phyloP scores from a whole-genome alignment of 2,113 vertebrate genomes.

The Calyptommatus sinebrachiatus region DNA sequence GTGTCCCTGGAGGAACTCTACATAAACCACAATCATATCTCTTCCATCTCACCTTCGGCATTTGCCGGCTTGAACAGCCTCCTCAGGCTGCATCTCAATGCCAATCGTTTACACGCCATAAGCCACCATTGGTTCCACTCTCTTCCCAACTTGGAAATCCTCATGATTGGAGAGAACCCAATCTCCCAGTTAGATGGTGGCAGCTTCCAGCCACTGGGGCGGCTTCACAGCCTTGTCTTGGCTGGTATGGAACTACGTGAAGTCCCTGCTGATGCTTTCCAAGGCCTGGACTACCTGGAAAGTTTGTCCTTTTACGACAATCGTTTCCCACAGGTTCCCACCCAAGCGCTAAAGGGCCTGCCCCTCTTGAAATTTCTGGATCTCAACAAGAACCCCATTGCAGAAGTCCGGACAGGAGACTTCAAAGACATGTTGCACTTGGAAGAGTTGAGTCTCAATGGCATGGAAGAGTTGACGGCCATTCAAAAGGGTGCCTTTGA shows the following conservation, averaged over 20 bases:
- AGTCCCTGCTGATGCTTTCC: conserved; percentile 72
- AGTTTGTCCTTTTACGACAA: conserved; percentile 82
- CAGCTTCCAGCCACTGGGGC: conserved; percentile 76
- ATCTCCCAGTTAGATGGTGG: conserved; percentile 75
- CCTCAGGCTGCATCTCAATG: conserved; percentile 78
- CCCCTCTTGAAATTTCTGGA: conserved; percentile 81
- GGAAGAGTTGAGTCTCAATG: conserved; percentile 80
- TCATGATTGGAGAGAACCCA: conserved; percentile 84
- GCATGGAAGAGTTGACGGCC: conserved; percentile 76
- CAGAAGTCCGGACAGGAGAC: conserved; percentile 69
- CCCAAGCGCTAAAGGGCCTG: conserved; percentile 69
- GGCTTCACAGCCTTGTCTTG: conserved; percentile 78
- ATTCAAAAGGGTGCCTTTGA: conserved; percentile 73
- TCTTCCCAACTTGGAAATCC: conserved; percentile 80
- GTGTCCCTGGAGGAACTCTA: conserved; percentile 79
- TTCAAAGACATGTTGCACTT: conserved; percentile 77
- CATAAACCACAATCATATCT: conserved; percentile 82
- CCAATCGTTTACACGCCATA: conserved; percentile 75
- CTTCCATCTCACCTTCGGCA: conserved; percentile 73
- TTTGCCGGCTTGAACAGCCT: conserved; percentile 74
- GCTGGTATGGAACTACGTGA: conserved; percentile 77
- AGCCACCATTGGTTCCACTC: conserved; percentile 79
- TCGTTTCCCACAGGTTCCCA: conserved; percentile 71
- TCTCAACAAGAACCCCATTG: conserved; percentile 80
- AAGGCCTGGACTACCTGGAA: conserved; percentile 78